phyloP scores from a whole-genome alignment of 1,140 invertebrate genomes.

The Dinothrombium tinctorium region DNA sequence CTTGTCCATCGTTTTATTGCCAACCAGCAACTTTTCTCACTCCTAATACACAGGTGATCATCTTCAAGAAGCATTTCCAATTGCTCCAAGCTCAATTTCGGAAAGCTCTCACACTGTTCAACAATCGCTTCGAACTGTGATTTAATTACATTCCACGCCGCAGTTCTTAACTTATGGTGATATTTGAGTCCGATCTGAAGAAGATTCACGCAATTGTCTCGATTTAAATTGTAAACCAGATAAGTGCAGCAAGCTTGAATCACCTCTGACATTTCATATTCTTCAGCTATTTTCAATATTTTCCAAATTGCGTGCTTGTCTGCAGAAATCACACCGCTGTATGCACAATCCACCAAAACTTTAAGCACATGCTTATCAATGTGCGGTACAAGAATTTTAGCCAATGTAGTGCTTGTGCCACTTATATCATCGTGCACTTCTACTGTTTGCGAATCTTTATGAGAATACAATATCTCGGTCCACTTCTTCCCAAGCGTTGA shows the following conservation, averaged over 20 bases:
- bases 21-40: constrained; percentile 2
- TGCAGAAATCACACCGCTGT: not conserved
- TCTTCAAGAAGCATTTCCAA: not conserved
- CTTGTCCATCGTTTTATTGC: constrained; percentile 3
- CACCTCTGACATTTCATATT: not conserved
- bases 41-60: constrained; percentile 2
- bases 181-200: constrained; percentile 1
- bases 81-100: not conserved
- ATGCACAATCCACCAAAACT: constrained; percentile 4
- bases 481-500: not conserved
- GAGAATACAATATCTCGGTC: not conserved
- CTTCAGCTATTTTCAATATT: not conserved
- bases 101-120: not conserved
- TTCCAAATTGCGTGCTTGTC: not conserved
- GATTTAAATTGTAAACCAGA: not conserved
- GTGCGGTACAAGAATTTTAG: not conserved
- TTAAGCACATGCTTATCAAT: not conserved
- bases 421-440: not conserved
- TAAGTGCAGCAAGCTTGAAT: not conserved
- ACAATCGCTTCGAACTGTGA: not conserved
- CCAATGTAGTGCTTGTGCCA: not conserved
- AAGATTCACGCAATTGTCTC: constrained; percentile 4
- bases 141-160: constrained; percentile 1
- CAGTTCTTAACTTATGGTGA: not conserved
- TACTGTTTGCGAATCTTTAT: not conserved